Base-by-base conservation (phyloP, 1,140 invertebrate genomes). In the Drosophila nasuta region DNA sequence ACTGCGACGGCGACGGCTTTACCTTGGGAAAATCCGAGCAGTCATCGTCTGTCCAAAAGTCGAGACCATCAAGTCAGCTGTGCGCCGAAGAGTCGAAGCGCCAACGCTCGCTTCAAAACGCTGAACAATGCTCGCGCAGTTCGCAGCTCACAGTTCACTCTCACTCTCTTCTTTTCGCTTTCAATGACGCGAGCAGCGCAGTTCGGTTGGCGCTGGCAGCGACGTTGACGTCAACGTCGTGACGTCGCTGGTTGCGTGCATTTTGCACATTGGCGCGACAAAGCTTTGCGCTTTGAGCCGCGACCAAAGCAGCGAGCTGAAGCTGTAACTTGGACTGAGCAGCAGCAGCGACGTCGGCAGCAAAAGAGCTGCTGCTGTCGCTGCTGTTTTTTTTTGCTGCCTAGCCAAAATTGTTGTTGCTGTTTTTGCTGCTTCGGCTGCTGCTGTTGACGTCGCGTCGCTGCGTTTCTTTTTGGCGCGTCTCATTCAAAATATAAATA, bases 401-500 rank as follows among this genome's bases (percentile, higher is more conserved):
- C 78, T 81, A 54, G 65, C 70, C 75, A 79, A 63, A 63, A 57
- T n/a, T 73, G 30, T 38, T 57, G 33, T 48, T 64, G 58, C 33
- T 63, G 13, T 35, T 69, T 48, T 33, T 43, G 28, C 6, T 3
- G 30, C 10, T 48, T 48, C 57, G 7, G 64, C 54, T 13, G 66
- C 13, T 38, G 56, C 5, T 45, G 66, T 20, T 20, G 56, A 7
- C n/a, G 65, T 33, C 51, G 60, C 35, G 64, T n/a, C 57, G 35
- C 66, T 75, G 30, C 70, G 80, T 60, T 77, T 72, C 75, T 67
- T 77, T 71, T 77, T 72, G 82, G 81, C 54, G 82, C 73, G 20
- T 88, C 60, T 69, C 70, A 80, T 90, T 82, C 91, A 92, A 92
- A 92, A 92, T 92, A 92, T 92, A 92, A 92, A 92, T 92, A 92